Conservation (phyloP, 2,113 vertebrate species). For the Xiphophorus hellerii region DNA sequence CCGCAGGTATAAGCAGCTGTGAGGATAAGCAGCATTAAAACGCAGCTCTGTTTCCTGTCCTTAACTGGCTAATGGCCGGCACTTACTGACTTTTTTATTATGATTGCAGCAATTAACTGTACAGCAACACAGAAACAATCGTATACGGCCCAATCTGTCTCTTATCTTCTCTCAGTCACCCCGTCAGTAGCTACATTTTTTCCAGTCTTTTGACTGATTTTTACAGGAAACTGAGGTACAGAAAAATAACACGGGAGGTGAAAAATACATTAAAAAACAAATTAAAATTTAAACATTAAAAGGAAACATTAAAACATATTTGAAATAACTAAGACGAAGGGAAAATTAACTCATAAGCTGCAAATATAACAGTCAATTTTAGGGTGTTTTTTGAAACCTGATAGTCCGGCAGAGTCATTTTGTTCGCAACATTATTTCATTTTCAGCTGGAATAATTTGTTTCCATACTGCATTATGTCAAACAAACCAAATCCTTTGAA, state of each 20-base stretch:
- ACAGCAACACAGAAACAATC: constrained; percentile 39
- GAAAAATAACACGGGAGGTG: neutral
- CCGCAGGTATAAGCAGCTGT: constrained; percentile 46
- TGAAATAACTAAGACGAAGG: no score
- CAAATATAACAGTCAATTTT: no score
- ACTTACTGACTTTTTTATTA: constrained; percentile 75
- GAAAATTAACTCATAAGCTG: no score
- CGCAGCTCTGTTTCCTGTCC: constrained; percentile 72
- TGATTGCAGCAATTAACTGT: constrained; percentile 71
- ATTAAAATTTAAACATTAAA: neutral
- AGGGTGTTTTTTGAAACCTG: no score
- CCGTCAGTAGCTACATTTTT: neutral
- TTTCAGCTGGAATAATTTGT: no score
- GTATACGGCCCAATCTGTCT: constrained; percentile 21
- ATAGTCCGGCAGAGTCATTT: no score
- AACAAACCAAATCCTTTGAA: no score
- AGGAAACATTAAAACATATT: neutral
- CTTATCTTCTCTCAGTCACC: constrained; percentile 21
- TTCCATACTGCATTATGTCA: no score
- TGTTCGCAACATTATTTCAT: no score
- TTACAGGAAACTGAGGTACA: neutral
- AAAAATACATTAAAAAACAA: neutral
- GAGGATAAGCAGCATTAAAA: constrained; percentile 57
- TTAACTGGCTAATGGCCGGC: constrained; percentile 66
- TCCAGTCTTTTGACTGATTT: neutral